Evolutionary conservation across 2,888 invertebrate species (phyloP).

Genomic region (Drosophila mettleri): DNA sequence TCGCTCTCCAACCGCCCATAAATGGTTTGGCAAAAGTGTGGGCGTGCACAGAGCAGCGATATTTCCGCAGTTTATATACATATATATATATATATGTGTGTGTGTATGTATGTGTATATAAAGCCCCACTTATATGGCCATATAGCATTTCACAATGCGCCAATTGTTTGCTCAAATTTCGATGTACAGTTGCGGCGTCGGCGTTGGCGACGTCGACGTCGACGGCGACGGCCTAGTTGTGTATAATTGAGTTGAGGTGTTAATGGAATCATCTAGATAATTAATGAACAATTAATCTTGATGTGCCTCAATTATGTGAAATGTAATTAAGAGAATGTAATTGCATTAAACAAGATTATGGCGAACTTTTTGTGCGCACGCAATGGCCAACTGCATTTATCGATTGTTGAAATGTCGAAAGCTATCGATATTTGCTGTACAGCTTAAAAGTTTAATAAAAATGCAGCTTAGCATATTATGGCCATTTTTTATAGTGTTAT

Average conservation of each 20-base stretch:
- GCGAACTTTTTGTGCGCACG: neutral
- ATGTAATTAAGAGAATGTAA: constrained; percentile 4
- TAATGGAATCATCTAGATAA: constrained; percentile 33
- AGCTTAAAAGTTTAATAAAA: too few species aligned
- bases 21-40: constrained; percentile 36
- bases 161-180: constrained; percentile 29
- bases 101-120: constrained; percentile 4
- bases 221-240: constrained; percentile 10
- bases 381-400: neutral
- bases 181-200: constrained; percentile 18
- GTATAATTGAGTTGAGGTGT: constrained; percentile 25
- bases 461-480: neutral
- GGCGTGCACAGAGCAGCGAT: constrained; percentile 19
- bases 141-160: constrained; percentile 22
- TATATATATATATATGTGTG: too few species aligned
- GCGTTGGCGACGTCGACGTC: too few species aligned
- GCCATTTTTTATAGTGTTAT: neutral
- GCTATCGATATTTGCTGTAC: neutral
- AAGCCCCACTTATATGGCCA: constrained; percentile 20
- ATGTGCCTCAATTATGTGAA: constrained; percentile 10
- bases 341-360: constrained; percentile 1
- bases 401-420: neutral
- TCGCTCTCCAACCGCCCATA: constrained; percentile 27
- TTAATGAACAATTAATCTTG: constrained; percentile 20
- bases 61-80: constrained; percentile 24